Percentiles rank a stretch among this genome's conserved stretches.
phyloP scores from a whole-genome alignment of 2,888 invertebrate genomes.

The Brachypalpus laphriformis region DNA sequence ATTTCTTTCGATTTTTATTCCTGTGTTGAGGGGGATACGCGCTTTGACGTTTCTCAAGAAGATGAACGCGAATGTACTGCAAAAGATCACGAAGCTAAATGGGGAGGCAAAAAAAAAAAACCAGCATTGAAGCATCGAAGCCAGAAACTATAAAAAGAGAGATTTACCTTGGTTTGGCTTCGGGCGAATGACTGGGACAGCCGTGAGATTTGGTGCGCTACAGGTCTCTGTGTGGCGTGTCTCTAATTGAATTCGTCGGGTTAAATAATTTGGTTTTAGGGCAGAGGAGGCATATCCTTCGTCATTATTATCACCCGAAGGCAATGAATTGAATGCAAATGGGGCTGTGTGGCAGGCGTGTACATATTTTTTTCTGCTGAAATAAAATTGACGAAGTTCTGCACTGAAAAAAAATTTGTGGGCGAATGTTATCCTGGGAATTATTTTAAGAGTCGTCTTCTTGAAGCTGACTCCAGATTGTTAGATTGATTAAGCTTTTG shows the following conservation, averaged over 20 bases:
- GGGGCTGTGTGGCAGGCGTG: constrained; percentile 16
- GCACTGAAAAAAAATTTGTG: constrained; percentile 27
- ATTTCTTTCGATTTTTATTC: constrained; percentile 67
- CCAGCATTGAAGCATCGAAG: neutral
- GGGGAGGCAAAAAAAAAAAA: neutral
- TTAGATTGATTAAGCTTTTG: too few species aligned
- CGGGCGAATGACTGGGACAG: neutral
- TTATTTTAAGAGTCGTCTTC: neutral
- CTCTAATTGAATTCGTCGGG: constrained; percentile 83
- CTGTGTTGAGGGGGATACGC: constrained; percentile 45
- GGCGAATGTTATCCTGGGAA: neutral
- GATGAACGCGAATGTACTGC: constrained; percentile 76
- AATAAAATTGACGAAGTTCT: constrained; percentile 1
- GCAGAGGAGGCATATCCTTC: constrained; percentile 75
- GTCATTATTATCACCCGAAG: constrained; percentile 50
- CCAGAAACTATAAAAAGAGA: constrained; percentile 17
- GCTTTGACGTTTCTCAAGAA: constrained; percentile 76
- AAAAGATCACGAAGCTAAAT: constrained; percentile 13
- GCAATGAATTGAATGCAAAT: constrained; percentile 32
- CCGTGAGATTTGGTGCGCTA: constrained; percentile 32
- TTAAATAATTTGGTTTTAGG: constrained; percentile 82
- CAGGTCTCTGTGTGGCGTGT: constrained; percentile 75
- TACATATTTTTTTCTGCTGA: neutral
- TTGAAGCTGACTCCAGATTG: too few species aligned
- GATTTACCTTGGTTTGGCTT: constrained; percentile 23